Evolutionary conservation across 2,113 vertebrate species (phyloP).

Genomic region (Thamnophis sirtalis): DNA sequence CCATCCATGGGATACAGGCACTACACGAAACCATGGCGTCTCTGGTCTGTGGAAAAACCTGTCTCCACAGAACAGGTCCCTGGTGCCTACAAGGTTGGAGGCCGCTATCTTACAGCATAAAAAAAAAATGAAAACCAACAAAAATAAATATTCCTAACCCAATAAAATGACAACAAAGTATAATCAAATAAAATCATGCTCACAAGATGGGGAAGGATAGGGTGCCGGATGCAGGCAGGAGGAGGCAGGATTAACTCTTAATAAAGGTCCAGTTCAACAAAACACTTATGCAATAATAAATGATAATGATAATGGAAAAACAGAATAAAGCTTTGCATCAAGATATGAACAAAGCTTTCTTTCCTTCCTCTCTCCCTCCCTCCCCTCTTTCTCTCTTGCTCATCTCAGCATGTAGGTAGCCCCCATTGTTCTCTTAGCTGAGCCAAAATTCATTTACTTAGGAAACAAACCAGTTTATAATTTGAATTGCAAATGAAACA

Average conservation of each 20-base stretch:
- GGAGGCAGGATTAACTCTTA: not conserved
- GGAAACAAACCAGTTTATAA: not conserved
- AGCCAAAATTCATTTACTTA: not conserved
- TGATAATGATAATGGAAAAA: not conserved
- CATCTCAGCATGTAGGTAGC: not conserved
- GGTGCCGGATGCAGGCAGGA: not conserved
- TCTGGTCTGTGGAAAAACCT: not conserved
- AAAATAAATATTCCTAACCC: not conserved
- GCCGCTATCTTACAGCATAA: not conserved
- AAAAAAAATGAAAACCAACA: not conserved
- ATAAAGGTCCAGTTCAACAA: not conserved
- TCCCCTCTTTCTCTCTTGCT: not conserved
- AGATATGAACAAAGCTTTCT: not conserved
- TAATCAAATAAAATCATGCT: not conserved
- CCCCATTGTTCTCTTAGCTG: not conserved
- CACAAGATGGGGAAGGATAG: not conserved
- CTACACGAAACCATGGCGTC: not conserved
- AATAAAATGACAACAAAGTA: not conserved
- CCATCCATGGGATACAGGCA: not conserved
- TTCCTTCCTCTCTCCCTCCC: not conserved
- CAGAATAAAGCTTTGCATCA: not conserved
- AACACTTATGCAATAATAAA: not conserved
- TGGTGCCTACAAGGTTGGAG: not conserved
- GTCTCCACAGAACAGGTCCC: not conserved
- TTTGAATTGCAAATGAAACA: not conserved